These are phyloP conservation scores for Oscheius onirici DNA, from an alignment of 2,888 invertebrate species.

Conservation along the genomic window DNA sequence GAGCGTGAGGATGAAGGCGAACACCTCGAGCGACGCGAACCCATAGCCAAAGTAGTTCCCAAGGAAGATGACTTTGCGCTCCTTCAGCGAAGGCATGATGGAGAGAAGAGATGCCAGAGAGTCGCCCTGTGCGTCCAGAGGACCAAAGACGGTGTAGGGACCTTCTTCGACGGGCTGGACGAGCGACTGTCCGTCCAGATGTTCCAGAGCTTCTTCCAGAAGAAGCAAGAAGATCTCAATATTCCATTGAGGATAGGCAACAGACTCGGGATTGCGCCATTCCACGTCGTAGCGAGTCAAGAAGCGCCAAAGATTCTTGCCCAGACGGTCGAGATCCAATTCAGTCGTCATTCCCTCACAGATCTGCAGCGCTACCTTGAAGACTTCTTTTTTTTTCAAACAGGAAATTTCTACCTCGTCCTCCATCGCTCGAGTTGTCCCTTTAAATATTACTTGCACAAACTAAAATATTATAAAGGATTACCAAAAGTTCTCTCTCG, in stretches of 20 bases:
- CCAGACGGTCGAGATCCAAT: neutral
- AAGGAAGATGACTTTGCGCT: slow-evolving; percentile 46
- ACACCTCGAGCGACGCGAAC: slow-evolving; percentile 54
- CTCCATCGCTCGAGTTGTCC: too few species aligned
- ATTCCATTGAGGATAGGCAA: neutral
- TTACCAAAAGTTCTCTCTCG: too few species aligned
- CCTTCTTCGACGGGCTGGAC: neutral
- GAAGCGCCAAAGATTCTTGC: slow-evolving; percentile 7
- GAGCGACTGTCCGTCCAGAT: neutral
- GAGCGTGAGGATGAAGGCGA: slow-evolving; percentile 47
- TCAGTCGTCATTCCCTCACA: neutral
- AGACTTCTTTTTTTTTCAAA: too few species aligned
- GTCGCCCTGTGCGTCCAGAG: slow-evolving; percentile 14
- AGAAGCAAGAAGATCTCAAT: neutral
- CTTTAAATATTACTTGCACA: too few species aligned
- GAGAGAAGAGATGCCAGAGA: slow-evolving; percentile 2
- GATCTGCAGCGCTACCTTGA: too few species aligned
- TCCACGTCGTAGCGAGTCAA: neutral
- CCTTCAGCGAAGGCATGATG: slow-evolving; percentile 38
- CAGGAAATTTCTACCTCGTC: too few species aligned
- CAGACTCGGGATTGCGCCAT: neutral
- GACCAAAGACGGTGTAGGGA: neutral
- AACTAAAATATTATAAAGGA: too few species aligned
- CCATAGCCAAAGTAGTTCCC: slow-evolving; percentile 56
- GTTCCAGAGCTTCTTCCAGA: neutral